Evolutionary conservation across 1,140 invertebrate genomes (phyloP), one percentile per base, ranked within the genome.

Genomic region (Sminthurides bifidus): DNA sequence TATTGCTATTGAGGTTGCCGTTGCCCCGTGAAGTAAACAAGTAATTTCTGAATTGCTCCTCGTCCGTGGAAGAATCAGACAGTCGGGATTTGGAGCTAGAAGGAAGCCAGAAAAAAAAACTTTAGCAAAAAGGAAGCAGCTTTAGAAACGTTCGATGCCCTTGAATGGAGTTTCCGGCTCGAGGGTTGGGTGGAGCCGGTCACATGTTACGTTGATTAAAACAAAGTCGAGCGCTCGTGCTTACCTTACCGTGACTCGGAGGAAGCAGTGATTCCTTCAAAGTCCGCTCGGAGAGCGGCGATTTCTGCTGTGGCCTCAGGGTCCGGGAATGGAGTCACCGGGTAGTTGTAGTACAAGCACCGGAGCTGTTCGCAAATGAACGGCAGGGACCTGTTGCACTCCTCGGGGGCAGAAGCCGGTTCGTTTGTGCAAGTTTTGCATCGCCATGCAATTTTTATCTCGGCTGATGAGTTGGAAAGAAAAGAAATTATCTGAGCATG

Each of bases 341-440:
- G 63, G 31, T 65, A 65, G 46, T 65, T 63, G 53, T 65, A 65
- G 43, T 62, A 65, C 17, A 65, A 40, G 29, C 63, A 65, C 4
- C 63, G 46, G 6, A 65, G 48, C 37, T 65, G 59, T 54, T 65
- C 63, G 35, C 63, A 65, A 48, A 65, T 65, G 55, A 65, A 65
- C 12, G 59, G 49, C 19, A 61, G 31, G 12, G 59, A 33, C 19
- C 38, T 19, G 23, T 59, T 52, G 46, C 63, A 65, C 10, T 58
- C 52, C 33, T 65, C 63, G 5, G 63, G 54, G 10, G 46, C 46
- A n/a, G 44, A 65, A 65, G 5, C 59, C 23, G 5, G 63, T 52
- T 29, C 59, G 14, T 30, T 52, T 52, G 15, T 35, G 38, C 19
- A 26, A 44, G 14, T 54, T 17, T 45, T 52, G 51, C 59, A 65